These are phyloP conservation scores for Phaetusa simplex DNA, from an alignment of 2,113 vertebrate species.

Conservation along the genomic window DNA sequence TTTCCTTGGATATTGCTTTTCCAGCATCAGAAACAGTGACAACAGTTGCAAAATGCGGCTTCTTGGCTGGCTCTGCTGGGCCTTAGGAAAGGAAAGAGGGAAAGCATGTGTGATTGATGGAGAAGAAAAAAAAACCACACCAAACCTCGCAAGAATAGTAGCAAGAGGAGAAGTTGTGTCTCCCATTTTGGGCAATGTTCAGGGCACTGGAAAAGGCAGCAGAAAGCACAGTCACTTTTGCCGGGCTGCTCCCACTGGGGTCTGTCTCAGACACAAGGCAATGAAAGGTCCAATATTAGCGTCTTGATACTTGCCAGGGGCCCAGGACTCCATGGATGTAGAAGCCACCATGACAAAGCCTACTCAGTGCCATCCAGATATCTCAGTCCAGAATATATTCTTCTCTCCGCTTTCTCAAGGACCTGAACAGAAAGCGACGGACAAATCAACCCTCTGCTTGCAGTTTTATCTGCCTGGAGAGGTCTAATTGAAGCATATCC, in stretches of 20 bases:
- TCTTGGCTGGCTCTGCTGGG: not conserved
- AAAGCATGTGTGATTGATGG: not conserved
- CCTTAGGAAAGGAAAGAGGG: not conserved
- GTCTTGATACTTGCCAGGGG: not conserved
- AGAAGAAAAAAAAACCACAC: not conserved
- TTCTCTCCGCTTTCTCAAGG: not conserved
- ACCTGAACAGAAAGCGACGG: not conserved
- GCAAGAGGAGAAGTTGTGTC: not conserved
- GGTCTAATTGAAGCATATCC: not conserved
- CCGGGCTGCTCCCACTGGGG: not conserved
- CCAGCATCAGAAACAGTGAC: not conserved
- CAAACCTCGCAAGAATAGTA: not conserved
- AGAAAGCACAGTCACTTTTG: not conserved
- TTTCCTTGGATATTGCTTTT: not conserved
- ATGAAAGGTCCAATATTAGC: not conserved
- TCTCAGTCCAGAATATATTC: not conserved
- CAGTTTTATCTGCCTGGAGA: not conserved
- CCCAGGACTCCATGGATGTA: not conserved
- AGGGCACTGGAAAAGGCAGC: not conserved
- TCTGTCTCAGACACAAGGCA: not conserved
- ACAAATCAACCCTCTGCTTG: accelerated
- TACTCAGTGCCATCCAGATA: not conserved
- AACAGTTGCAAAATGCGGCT: not conserved
- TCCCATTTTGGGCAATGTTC: not conserved
- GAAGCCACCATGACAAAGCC: not conserved